phyloP scores from a whole-genome alignment of 2,888 invertebrate species.

The Villa cingulata region DNA sequence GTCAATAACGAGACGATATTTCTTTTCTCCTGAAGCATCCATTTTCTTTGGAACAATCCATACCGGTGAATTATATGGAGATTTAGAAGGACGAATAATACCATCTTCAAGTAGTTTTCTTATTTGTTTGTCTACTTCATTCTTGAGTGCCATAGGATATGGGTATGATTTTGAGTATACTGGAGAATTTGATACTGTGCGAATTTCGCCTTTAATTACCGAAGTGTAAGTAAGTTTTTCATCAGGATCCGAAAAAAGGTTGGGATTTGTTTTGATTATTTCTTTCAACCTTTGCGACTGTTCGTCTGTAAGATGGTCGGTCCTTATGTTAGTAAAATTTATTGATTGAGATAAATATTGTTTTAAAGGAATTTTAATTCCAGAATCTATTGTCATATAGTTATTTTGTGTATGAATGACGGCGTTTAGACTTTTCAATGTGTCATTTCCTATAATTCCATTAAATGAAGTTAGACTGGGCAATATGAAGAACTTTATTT shows the following conservation, averaged over 20 bases:
- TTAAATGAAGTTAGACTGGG: background rate
- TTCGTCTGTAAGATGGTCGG: background rate
- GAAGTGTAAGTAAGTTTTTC: conserved; percentile 1
- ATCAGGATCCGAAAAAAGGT: background rate
- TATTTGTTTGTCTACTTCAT: conserved; percentile 6
- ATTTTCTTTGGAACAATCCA: no score
- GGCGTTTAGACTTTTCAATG: background rate
- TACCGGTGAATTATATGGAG: no score
- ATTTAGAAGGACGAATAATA: conserved; percentile 4
- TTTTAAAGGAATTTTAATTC: background rate
- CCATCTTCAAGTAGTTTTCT: conserved; percentile 7
- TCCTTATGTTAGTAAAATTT: background rate
- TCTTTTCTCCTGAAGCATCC: no score
- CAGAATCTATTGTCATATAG: background rate
- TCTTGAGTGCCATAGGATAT: conserved; percentile 2
- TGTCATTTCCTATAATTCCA: background rate
- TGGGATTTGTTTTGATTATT: background rate
- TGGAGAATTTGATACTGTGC: conserved; percentile 1
- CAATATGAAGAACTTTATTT: background rate
- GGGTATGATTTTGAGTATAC: conserved; percentile 8
- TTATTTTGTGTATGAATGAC: background rate
- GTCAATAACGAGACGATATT: no score
- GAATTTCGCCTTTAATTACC: conserved; percentile 1
- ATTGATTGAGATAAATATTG: conserved; percentile 1
- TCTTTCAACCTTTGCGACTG: background rate